Evolutionary conservation across 2,797 vertebrate species (phyloP), one percentile per base, ranked within the genome.

Genomic region (Hybognathus amarus): DNA sequence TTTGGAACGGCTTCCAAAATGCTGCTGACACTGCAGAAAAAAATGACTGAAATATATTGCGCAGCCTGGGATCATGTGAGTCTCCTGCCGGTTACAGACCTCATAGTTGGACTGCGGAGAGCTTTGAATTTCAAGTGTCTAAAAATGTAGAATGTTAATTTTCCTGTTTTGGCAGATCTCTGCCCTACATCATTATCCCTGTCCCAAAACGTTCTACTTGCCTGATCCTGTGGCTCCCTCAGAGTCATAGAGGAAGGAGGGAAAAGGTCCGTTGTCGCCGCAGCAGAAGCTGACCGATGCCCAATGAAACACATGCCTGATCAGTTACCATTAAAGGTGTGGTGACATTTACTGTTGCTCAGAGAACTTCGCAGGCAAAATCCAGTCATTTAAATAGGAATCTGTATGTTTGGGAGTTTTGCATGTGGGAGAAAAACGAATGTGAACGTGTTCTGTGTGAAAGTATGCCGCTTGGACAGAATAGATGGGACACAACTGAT

Each of bases 31-130:
- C 56, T 59, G 18, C 20, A 18, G 20, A n/a, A 63, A 22, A 47
- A 47, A 81, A 80, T 18, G 68, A 81, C 68, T 81, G 38, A 80
- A 81, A 63, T 59, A 30, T 61, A 56, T 24, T 61, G 36, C 1
- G 2, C 79, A 61, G 20, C 45, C 40, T 47, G 54, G n/a, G 54
- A 42, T 81, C 68, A 71, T n/a, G 79, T 71, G 68, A 70, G n/a
- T 40, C 38, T 68, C 47, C 50, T 80, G 18, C 6, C 40, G 7
- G 27, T 63, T 40, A 42, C 12, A 47, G 5, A 80, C 1, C 36
- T 18, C 11, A 59, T 30, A 9, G 8, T 13, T 71, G 1, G 27
- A 71, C 54, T 30, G 3, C 75, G 20, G 38, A 59, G 27, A 81
- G 68, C 56, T 33, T 71, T 59, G 2, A 59, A 45, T 42, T 42